phyloP scores from a whole-genome alignment of 2,797 vertebrate species.

The Danio kyathit region DNA sequence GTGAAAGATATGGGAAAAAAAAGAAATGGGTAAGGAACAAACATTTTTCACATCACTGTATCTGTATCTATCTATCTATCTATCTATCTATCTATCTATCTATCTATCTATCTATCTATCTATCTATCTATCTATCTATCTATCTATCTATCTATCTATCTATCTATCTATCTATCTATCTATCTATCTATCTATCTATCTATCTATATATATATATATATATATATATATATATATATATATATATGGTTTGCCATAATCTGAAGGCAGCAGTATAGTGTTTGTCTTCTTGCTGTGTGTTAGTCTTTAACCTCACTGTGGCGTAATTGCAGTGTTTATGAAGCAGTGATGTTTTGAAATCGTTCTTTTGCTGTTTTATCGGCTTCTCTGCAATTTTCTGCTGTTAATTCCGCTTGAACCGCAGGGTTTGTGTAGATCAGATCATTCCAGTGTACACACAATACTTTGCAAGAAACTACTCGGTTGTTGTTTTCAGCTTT shows the following conservation, averaged over 20 bases:
- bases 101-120: no score
- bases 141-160: no score
- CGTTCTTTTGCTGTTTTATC: not conserved
- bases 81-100: no score
- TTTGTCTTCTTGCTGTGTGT: not conserved
- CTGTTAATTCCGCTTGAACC: not conserved
- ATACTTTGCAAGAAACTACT: not conserved
- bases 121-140: no score
- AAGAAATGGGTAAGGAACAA: no score
- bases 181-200: no score
- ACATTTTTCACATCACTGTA: no score
- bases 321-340: constrained; percentile 5
- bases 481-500: not conserved
- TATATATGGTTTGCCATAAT: not conserved
- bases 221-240: no score
- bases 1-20: no score
- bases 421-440: not conserved
- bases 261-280: not conserved
- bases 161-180: no score
- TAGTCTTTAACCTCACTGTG: not conserved
- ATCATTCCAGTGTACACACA: not conserved
- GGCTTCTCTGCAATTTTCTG: not conserved
- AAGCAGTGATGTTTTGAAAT: not conserved
- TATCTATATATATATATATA: no score
- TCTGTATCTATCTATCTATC: no score